Base-by-base conservation (phyloP, 2,797 vertebrate species). In the Cercopithecus diana region DNA sequence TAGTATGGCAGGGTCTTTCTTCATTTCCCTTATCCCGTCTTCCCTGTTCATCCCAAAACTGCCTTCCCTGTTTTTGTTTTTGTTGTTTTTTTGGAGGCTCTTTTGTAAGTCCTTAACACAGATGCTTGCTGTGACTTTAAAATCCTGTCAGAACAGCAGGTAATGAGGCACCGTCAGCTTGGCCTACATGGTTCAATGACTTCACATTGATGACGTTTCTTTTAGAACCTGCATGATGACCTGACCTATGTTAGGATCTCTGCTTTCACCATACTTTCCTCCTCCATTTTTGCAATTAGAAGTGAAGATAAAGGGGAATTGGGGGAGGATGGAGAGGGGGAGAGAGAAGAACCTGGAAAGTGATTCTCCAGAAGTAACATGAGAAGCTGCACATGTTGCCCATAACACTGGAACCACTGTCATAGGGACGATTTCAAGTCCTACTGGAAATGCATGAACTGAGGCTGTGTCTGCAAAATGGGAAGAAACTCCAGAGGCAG, bases 231-330 rank as follows among this genome's bases (percentile, higher is more conserved):
- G 36, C 57, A 20, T 36, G 96, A 96, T 88, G 77, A 26, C 43
- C 98, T 98, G 98, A 97, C 98, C 98, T 98, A 97, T 97, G 98
- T 98, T 98, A 86, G 97, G 97, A 96, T 97, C 95, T 97, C 96
- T 20, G 50, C 80, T 93, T 95, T 73, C 93, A 73, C 90, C 76
- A 88, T 81, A 48, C 33, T 96, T 50, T 36, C 96, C 90, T 90
- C 91, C 80, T 96, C 84, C 1, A 22, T 9, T 97, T 95, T 97
- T 95, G 89, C 91, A 82, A 95, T 96, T 89, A 82, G 1, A 70
- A 92, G 36, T 43, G n/a, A 96, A 97, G 89, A 90, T 43, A 61
- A 73, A 86, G 81, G 39, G 77, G 70, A n/a, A 45, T 52, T 19
- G 48, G 79, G 39, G 36, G 58, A 24, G 45, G 17, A 2, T 57